Percentiles rank a stretch among this genome's conserved stretches.
Conservation (phyloP, 2,888 invertebrate genomes). For the Philaethria dido region DNA sequence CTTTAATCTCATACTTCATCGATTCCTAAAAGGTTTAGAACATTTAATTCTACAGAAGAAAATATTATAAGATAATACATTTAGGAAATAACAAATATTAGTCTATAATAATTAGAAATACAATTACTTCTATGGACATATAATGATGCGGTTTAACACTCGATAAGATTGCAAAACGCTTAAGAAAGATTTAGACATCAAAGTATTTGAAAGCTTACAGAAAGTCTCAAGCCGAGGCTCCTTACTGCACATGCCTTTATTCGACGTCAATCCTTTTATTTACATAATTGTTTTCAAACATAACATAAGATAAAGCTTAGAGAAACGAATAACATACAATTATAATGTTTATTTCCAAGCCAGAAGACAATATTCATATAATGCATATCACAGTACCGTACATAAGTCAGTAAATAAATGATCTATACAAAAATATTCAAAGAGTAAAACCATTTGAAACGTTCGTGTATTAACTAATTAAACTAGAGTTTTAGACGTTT, state of each 20-base stretch:
- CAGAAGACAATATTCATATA: slow-evolving; percentile 52
- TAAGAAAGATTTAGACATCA: not conserved
- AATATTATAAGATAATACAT: slow-evolving; percentile 28
- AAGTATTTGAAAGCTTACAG: not conserved
- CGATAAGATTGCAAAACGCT: slow-evolving; percentile 15
- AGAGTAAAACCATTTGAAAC: slow-evolving; percentile 55
- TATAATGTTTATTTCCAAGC: slow-evolving; percentile 38
- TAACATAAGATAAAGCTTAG: slow-evolving; percentile 11
- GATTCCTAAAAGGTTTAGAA: slow-evolving; percentile 25
- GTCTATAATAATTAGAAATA: slow-evolving; percentile 40
- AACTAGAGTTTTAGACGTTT: slow-evolving; percentile 63
- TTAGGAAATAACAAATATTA: slow-evolving; percentile 44
- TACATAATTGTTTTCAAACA: slow-evolving; percentile 27
- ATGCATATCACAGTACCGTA: slow-evolving; percentile 73
- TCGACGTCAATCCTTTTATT: slow-evolving; percentile 26
- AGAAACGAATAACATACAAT: slow-evolving; percentile 7
- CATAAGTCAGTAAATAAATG: slow-evolving; percentile 49
- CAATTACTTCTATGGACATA: slow-evolving; percentile 61
- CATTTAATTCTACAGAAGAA: slow-evolving; percentile 22
- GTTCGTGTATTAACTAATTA: slow-evolving; percentile 46
- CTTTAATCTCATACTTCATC: slow-evolving; percentile 64
- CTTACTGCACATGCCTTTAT: slow-evolving; percentile 21
- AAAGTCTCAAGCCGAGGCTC: slow-evolving; percentile 11
- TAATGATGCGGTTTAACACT: slow-evolving; percentile 31
- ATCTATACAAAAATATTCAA: slow-evolving; percentile 51